These are phyloP conservation scores for Halcyon malimbica DNA, from an alignment of 2,113 vertebrate genomes.

Conservation along the genomic window DNA sequence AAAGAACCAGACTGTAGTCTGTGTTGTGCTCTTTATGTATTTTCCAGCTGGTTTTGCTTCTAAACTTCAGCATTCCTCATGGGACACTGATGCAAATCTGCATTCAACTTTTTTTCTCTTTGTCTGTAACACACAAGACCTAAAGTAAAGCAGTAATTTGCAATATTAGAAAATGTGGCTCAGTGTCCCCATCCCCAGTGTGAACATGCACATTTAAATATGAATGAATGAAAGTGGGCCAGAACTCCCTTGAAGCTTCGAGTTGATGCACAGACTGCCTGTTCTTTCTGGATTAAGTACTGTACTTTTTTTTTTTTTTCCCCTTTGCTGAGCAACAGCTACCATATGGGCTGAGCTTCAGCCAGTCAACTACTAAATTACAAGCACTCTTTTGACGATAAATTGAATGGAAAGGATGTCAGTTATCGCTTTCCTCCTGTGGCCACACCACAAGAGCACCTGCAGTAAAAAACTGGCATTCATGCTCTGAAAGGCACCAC, in stretches of 20 bases:
- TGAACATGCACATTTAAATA: slow-evolving; percentile 43
- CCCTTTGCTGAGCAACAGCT: slow-evolving; percentile 53
- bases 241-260: slow-evolving; percentile 23
- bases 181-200: neutral
- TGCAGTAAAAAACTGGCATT: slow-evolving; percentile 65
- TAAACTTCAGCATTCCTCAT: slow-evolving; percentile 23
- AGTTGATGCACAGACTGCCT: slow-evolving; percentile 39
- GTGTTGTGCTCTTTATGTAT: neutral
- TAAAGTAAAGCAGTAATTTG: slow-evolving; percentile 11
- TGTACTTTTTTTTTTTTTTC: slow-evolving; percentile 2
- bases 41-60: slow-evolving; percentile 59
- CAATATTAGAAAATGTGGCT: slow-evolving; percentile 10
- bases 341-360: slow-evolving; percentile 73
- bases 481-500: slow-evolving; percentile 59
- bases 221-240: slow-evolving; percentile 44
- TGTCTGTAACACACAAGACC: neutral
- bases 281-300: slow-evolving; percentile 49
- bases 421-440: slow-evolving; percentile 68
- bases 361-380: slow-evolving; percentile 72
- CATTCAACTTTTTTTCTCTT: neutral
- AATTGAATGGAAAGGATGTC: slow-evolving; percentile 73
- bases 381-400: slow-evolving; percentile 66
- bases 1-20: neutral
- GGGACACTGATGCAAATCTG: slow-evolving; percentile 35
- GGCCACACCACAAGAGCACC: slow-evolving; percentile 75